Conservation (phyloP, 2,113 vertebrate genomes). For the Actenoides lindsayi region DNA sequence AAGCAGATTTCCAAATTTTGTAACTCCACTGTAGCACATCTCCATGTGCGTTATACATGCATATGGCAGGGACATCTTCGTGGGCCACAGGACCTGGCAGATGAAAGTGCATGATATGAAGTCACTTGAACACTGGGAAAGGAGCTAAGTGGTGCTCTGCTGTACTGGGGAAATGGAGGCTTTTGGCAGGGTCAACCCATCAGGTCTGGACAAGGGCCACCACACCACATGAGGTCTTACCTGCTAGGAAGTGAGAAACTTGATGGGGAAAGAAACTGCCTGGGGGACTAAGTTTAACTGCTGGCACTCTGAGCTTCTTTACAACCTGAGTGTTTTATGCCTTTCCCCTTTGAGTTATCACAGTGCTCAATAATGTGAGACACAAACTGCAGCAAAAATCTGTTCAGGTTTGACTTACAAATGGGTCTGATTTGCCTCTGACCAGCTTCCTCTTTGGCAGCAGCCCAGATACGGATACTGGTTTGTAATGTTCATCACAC, state of each 20-base stretch:
- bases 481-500: not conserved
- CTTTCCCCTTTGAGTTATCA: not conserved
- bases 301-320: not conserved
- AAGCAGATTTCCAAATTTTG: not conserved
- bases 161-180: not conserved
- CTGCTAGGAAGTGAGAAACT: not conserved
- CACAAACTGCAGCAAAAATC: not conserved
- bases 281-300: not conserved
- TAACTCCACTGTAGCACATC: not conserved
- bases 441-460: not conserved
- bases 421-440: not conserved
- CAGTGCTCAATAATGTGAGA: not conserved
- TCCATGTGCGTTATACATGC: fast-evolving
- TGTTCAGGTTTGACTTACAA: not conserved
- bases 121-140: not conserved
- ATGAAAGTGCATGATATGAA: fast-evolving
- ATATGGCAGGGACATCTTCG: fast-evolving
- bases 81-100: not conserved
- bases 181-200: not conserved
- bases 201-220: not conserved
- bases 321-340: not conserved
- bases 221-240: fast-evolving
- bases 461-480: not conserved
- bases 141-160: not conserved
- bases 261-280: not conserved